A percentile compares a stretch with the other conserved stretches of the same genome.
phyloP scores from a whole-genome alignment of 2,888 invertebrate genomes.

The Polymixis lichenea region DNA sequence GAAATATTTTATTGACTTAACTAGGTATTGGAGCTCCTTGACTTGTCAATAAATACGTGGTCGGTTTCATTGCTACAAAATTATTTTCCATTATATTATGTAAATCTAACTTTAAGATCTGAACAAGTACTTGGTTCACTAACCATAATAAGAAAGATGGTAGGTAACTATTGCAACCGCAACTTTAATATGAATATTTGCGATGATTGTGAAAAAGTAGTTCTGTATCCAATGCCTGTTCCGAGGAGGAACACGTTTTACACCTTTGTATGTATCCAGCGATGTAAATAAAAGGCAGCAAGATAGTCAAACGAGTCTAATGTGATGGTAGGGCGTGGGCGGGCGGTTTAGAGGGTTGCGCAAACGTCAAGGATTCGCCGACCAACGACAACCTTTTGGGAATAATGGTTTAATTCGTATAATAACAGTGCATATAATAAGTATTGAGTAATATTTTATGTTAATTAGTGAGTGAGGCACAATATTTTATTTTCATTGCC shows the following conservation, averaged over 20 bases:
- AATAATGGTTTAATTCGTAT: background rate
- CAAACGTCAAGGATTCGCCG: constrained; percentile 72
- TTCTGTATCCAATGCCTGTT: constrained; percentile 19
- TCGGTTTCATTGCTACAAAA: background rate
- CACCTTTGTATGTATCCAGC: background rate
- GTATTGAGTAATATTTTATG: background rate
- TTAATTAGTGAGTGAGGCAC: background rate
- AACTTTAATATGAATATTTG: constrained; percentile 6
- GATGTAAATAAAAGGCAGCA: constrained; percentile 12
- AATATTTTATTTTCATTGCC: background rate
- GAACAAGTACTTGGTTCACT: background rate
- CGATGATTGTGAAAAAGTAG: constrained; percentile 21
- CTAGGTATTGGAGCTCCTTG: too few species aligned
- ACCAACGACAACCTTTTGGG: constrained; percentile 52
- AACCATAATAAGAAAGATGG: background rate
- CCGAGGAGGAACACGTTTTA: background rate
- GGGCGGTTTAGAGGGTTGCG: constrained; percentile 69
- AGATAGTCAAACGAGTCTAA: background rate
- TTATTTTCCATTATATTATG: background rate
- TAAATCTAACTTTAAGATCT: background rate
- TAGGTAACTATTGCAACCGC: constrained; percentile 19
- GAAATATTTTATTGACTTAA: background rate
- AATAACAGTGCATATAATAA: background rate
- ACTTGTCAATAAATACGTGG: background rate
- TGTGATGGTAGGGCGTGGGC: constrained; percentile 64